Conservation (phyloP, 2,113 vertebrate species). For the Neogobius melanostomus region DNA sequence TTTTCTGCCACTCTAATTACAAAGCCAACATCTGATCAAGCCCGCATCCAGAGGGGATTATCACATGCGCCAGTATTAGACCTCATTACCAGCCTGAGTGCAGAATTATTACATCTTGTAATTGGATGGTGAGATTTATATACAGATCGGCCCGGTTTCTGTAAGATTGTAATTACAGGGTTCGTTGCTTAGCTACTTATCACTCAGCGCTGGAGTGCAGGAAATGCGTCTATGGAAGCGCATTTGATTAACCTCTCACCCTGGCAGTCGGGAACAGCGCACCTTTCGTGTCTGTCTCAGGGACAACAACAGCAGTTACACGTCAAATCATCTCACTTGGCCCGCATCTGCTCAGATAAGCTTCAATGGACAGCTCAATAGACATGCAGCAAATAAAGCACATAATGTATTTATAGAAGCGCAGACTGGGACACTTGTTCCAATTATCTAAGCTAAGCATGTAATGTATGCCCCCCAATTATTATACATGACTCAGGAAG, state of each 20-base stretch:
- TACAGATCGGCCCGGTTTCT: conserved; percentile 87
- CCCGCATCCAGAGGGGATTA: conserved; percentile 99
- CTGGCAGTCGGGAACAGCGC: conserved; percentile 87
- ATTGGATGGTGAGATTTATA: conserved; percentile 99
- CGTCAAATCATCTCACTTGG: conserved; percentile 87
- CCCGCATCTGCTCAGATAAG: conserved; percentile 76
- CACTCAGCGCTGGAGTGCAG: conserved; percentile 96
- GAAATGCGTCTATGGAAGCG: conserved; percentile 96
- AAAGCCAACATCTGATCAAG: conserved; percentile 99
- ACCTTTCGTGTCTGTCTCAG: conserved; percentile 97
- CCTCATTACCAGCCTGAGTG: conserved; percentile 99
- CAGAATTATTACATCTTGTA: conserved; percentile 99
- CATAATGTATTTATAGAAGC: conserved; percentile 81
- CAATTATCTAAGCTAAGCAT: conserved; percentile 91
- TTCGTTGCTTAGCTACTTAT: conserved; percentile 91
- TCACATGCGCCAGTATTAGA: conserved; percentile 99
- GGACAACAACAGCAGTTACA: conserved; percentile 94
- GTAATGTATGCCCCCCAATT: conserved; percentile 90
- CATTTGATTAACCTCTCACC: conserved; percentile 99
- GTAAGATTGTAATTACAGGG: conserved; percentile 89
- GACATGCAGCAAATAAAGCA: conserved; percentile 88
- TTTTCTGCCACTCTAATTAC: conserved; percentile 99
- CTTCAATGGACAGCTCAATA: conserved; percentile 85
- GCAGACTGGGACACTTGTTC: conserved; percentile 89
- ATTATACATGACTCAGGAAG: conserved; percentile 82